Base-by-base conservation (phyloP, 1,140 invertebrate genomes). In the Drosophila subobscura region DNA sequence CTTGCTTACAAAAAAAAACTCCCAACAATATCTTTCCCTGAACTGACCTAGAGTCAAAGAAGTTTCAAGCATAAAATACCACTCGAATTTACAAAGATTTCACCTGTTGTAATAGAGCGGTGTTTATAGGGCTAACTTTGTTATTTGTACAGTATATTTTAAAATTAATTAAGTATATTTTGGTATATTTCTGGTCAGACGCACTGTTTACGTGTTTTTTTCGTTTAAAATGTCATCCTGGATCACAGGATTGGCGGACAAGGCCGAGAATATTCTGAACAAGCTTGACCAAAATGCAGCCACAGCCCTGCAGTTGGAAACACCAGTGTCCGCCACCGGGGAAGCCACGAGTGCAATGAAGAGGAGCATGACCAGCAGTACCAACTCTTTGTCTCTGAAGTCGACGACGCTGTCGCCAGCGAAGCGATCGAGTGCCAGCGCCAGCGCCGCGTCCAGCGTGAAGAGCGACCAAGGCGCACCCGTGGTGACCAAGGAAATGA, bases 251-350 rank as follows among this genome's bases (percentile, higher is more conserved):
- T 92, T 97, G 42, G 96, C 96, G 60, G 96, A 95, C 27, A 96
- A 95, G 90, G 96, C 96, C 37, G 97, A 97, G 91, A 94, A 95
- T 90, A 93, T 97, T 37, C 91, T 97, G 7, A 97, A 97, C 90
- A 96, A 96, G 92, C 94, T 97, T 33, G 97, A 97, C 83, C 93
- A 96, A 84, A 96, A 95, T 92, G 96, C 96, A n/a, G 96, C 96
- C 0, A 94, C 94, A 14, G 96, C 95, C 2, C 53, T 86, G 22
- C 83, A 86, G 1, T 70, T 45, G 0, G 83, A 86, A 6, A 58
- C 42, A n/a, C 12, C 50, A 27, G 29, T 6, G 10, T 2, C 23
- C 1, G 23, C 8, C n/a, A 33, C 63, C 2, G 63, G 63, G 7
- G 22, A 56, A 2, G 41, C 75, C 37, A 29, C 42, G 10, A 77